A percentile compares a stretch with the other conserved stretches of the same genome.
Conservation (phyloP, 2,113 vertebrate species). For the Castor canadensis region DNA sequence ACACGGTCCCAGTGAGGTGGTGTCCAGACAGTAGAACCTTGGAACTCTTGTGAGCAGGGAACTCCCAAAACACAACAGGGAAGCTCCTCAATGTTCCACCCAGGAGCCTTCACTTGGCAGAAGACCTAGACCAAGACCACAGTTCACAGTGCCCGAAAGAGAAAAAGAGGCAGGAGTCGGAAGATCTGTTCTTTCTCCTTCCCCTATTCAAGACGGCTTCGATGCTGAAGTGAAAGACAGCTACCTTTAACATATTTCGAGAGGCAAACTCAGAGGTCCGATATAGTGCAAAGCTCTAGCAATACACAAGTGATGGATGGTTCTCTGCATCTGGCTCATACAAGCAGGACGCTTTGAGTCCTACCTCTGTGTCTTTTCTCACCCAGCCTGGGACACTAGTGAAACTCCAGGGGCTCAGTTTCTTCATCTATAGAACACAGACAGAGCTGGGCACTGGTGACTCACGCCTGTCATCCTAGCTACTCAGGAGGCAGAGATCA, state of each 20-base stretch:
- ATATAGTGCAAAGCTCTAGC: not conserved
- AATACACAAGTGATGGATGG: fast-evolving
- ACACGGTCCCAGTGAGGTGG: not conserved
- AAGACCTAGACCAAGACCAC: not conserved
- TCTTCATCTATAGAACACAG: not conserved
- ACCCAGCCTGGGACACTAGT: no score
- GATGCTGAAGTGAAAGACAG: not conserved
- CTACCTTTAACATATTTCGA: not conserved
- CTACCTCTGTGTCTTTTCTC: no score
- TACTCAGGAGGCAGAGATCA: no score
- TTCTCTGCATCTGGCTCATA: not conserved
- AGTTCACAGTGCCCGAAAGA: not conserved
- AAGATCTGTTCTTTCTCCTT: not conserved
- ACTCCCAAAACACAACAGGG: not conserved
- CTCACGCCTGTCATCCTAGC: no score
- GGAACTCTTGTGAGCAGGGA: not conserved
- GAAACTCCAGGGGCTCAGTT: not conserved
- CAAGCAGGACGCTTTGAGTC: fast-evolving
- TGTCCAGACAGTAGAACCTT: fast-evolving
- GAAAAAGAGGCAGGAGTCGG: not conserved
- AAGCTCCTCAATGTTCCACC: not conserved
- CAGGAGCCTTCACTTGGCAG: not conserved
- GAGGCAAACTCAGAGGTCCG: not conserved
- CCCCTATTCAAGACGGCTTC: not conserved
- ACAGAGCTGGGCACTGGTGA: no score